phyloP scores from a whole-genome alignment of 2,113 vertebrate species.

The Chauna torquata region DNA sequence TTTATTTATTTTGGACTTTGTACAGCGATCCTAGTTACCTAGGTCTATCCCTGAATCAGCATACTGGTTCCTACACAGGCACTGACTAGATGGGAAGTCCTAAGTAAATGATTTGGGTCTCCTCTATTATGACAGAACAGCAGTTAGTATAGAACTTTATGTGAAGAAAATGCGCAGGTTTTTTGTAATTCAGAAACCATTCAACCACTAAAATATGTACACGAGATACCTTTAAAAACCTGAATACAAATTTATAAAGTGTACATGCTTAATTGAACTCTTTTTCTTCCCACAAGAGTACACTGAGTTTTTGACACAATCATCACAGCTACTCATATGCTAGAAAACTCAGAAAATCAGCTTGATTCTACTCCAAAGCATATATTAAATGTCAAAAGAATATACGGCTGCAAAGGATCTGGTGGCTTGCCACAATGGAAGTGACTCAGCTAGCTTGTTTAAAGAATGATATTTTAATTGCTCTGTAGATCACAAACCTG shows the following conservation, averaged over 20 bases:
- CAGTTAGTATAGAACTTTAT: neutral
- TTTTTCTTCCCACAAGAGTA: neutral
- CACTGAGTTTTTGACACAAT: neutral
- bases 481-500: constrained; percentile 83
- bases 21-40: neutral
- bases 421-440: constrained; percentile 11
- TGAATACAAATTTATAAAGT: neutral
- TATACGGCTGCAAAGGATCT: neutral
- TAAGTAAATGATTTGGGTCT: neutral
- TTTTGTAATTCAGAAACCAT: neutral
- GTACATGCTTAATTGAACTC: neutral
- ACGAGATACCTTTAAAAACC: neutral
- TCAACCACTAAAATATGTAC: neutral
- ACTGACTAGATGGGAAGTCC: neutral
- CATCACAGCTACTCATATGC: neutral
- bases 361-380: neutral
- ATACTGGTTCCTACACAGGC: neutral
- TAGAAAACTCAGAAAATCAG: neutral
- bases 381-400: neutral
- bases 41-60: neutral
- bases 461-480: constrained; percentile 32
- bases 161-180: neutral
- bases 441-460: constrained; percentile 46
- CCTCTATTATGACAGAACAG: neutral
- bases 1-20: neutral